Evolutionary conservation across 2,797 vertebrate species (phyloP), one percentile per base, ranked within the genome.

Genomic region (Pipistrellus nathusii): DNA sequence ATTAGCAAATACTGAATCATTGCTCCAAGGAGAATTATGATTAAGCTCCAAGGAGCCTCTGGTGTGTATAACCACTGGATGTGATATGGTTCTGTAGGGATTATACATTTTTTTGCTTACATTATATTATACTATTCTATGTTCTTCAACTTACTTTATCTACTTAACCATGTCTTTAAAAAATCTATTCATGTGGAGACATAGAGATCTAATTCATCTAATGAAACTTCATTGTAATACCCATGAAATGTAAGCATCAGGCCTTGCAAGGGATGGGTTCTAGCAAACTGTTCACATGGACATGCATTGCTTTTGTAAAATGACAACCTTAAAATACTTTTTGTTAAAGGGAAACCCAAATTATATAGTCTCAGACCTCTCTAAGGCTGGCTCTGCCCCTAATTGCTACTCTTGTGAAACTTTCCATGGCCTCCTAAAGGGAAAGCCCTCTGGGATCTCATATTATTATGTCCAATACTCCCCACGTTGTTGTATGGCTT

Each of bases 271-370:
- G 59, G 12, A 46, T 27, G 30, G 21, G 4, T 69, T 44, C 38
- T 44, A 87, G 38, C 41, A 72, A 38, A 46, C 46, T 62, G 14
- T 32, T 80, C n/a, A 7, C 25, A n/a, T 44, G 35, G 69, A 6
- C 57, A n/a, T 11, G 13, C 59, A 14, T 44, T 85, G 2, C 51
- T 88, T 84, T 72, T 23, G 27, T 55, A 85, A 96, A 92, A 93
- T 44, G 57, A 48, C 1, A 84, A 51, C 14, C 69, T n/a, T 10
- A 41, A 72, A 32, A 18, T 76, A 41, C 13, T 55, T 53, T 93
- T 66, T 73, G 64, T 66, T 88, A 71, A 94, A 59, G 12, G 35
- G 3, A 2, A 20, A 85, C 73, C 27, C 44, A 77, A 88, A 30
- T n/a, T 35, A 8, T 75, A 32, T 46, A 59, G 32, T 2, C 55